Evolutionary conservation across 2,113 vertebrate species (phyloP), one percentile per base, ranked within the genome.

Genomic region (Rhea pennata): DNA sequence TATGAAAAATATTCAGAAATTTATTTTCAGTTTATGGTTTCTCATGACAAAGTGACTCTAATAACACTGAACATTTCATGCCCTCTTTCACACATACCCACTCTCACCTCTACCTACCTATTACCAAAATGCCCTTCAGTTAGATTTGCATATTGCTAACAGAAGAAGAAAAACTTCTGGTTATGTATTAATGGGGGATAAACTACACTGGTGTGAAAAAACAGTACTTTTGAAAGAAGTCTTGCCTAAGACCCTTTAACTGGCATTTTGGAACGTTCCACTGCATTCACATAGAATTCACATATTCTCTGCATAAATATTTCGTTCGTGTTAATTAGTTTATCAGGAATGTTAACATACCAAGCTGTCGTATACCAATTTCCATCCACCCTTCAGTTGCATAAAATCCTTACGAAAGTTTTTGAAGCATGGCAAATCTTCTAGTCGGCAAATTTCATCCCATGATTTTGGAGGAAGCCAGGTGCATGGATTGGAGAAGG

Each of bases 381-480:
- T 99, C 99, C 99, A 99, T 27, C 98, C 98, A 13, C 98, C 98
- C 74, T 97, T 98, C 61, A 98, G 96, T 44, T 6, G 84, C 17
- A 93, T 91, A 95, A 99, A 98, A 94, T 98, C 98, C 33, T 91
- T 93, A 8, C 98, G 96, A 92, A 99, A 97, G 24, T 95, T 96
- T 93, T 71, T 98, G 93, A 99, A 99, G 62, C 17, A 0, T 44
- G 93, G 78, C 65, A 99, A 81, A 51, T 98, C 97, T 44, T 99
- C 98, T 29, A 99, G 93, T 19, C 98, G 98, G 93, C 99, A 99
- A 65, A 98, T 97, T 97, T 99, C 99, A 81, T 99, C 98, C 99
- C 99, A 99, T 15, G 99, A 98, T 64, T 98, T 98, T 87, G 98
- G 98, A 56, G 98, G 98, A 76, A 99, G 98, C 99, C 99, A 99